These are phyloP conservation scores for Philopedon plagiatum DNA, from an alignment of 2,888 invertebrate species.

Conservation along the genomic window DNA sequence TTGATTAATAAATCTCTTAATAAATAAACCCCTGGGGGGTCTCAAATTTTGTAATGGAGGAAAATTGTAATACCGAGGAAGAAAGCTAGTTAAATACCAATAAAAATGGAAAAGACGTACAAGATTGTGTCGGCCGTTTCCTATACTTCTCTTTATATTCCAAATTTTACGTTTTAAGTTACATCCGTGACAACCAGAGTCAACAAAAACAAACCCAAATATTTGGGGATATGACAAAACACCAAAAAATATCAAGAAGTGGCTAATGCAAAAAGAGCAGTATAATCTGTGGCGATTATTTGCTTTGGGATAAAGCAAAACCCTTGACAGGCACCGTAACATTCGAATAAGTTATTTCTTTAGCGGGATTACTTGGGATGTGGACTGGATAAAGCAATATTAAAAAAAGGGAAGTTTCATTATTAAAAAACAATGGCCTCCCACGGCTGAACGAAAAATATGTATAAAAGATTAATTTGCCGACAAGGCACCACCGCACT, in stretches of 20 bases:
- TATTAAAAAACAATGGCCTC: too few relatives aligned
- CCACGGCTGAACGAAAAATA: too few relatives aligned
- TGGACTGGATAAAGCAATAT: too few relatives aligned
- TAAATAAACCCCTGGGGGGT: too few relatives aligned
- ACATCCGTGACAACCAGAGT: neutral
- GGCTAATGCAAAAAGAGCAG: neutral
- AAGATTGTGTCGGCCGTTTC: neutral
- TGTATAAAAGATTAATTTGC: too few relatives aligned
- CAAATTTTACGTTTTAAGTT: neutral
- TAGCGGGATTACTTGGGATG: too few relatives aligned
- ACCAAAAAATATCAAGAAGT: slow-evolving; percentile 5
- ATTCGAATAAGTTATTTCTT: too few relatives aligned
- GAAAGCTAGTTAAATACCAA: neutral
- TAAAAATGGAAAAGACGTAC: neutral
- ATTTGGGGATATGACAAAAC: neutral
- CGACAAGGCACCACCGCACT: too few relatives aligned
- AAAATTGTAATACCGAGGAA: too few relatives aligned
- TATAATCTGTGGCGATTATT: neutral
- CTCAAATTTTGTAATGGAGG: too few relatives aligned
- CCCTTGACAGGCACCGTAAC: neutral
- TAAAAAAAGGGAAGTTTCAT: too few relatives aligned
- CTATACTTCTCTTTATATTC: neutral
- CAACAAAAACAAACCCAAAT: neutral
- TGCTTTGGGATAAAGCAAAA: neutral
- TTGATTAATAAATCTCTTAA: too few relatives aligned